Conservation (phyloP, 2,113 vertebrate species). For the Sorex fumeus region DNA sequence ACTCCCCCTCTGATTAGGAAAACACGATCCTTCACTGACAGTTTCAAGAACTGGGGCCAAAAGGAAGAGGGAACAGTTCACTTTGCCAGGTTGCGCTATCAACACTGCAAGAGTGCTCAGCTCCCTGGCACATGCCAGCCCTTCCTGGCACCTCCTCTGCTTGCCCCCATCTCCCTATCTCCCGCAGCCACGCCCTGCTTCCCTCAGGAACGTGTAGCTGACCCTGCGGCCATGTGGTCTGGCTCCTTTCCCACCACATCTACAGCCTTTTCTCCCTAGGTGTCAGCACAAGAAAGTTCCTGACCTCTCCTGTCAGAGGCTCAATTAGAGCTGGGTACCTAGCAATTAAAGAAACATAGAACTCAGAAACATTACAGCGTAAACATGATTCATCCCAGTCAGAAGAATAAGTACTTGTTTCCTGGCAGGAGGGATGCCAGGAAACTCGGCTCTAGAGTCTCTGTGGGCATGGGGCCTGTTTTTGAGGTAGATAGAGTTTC, state of each 20-base stretch:
- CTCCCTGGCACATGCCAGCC: not conserved
- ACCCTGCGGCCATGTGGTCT: not conserved
- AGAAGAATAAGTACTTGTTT: slow-evolving; percentile 71
- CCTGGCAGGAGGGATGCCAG: slow-evolving; percentile 60
- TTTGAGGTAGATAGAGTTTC: slow-evolving; percentile 66
- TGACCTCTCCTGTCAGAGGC: not conserved
- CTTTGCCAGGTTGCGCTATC: not conserved
- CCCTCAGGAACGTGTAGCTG: not conserved
- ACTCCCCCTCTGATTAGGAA: not conserved
- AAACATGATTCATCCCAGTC: not conserved
- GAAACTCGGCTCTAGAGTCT: slow-evolving; percentile 51
- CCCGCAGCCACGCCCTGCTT: not conserved
- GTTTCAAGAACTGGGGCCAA: not conserved
- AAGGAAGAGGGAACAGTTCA: slow-evolving; percentile 40
- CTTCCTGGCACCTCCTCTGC: not conserved
- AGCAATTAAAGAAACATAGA: slow-evolving; percentile 17
- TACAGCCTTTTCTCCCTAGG: not conserved
- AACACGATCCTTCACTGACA: not conserved
- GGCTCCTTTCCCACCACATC: not conserved
- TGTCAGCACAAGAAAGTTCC: slow-evolving; percentile 12
- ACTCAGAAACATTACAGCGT: not conserved
- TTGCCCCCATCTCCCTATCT: not conserved
- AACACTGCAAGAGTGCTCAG: not conserved
- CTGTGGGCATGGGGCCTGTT: not conserved
- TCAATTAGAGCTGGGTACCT: not conserved